Percentiles rank a stretch among this genome's conserved stretches.
Evolutionary conservation across 2,113 vertebrate genomes (phyloP).

Genomic region (Notarius lentiginosus): DNA sequence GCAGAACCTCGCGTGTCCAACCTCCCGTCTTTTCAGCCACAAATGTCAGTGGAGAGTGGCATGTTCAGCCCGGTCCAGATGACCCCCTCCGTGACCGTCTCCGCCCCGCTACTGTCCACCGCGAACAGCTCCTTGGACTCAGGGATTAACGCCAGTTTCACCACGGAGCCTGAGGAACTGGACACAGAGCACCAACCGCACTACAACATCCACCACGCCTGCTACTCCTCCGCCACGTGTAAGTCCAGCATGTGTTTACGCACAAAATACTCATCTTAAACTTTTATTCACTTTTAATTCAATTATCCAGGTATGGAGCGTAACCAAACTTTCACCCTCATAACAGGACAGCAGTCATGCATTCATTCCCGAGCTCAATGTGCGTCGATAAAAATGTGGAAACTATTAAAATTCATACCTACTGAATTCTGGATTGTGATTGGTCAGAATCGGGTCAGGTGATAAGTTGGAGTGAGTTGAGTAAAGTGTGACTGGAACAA

Average conservation of each 20-base stretch:
- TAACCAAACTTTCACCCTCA: background rate
- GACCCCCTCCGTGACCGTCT: constrained; percentile 44
- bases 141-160: constrained; percentile 68
- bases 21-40: constrained; percentile 18
- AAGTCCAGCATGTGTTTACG: constrained; percentile 31
- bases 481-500: background rate
- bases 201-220: constrained; percentile 73
- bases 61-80: constrained; percentile 35
- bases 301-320: background rate
- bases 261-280: background rate
- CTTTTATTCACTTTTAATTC: background rate
- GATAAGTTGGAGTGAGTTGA: background rate
- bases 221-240: constrained; percentile 84
- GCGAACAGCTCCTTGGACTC: constrained; percentile 67
- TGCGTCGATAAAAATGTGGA: background rate
- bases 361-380: background rate
- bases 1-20: background rate
- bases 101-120: constrained; percentile 44
- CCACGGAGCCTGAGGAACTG: constrained; percentile 76
- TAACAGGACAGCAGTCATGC: background rate
- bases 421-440: background rate
- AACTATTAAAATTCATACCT: background rate
- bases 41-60: constrained; percentile 38
- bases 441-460: background rate
- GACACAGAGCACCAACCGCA: constrained; percentile 79